These are phyloP conservation scores for Anoplopoma fimbria DNA, from an alignment of 2,113 vertebrate species.

Conservation along the genomic window DNA sequence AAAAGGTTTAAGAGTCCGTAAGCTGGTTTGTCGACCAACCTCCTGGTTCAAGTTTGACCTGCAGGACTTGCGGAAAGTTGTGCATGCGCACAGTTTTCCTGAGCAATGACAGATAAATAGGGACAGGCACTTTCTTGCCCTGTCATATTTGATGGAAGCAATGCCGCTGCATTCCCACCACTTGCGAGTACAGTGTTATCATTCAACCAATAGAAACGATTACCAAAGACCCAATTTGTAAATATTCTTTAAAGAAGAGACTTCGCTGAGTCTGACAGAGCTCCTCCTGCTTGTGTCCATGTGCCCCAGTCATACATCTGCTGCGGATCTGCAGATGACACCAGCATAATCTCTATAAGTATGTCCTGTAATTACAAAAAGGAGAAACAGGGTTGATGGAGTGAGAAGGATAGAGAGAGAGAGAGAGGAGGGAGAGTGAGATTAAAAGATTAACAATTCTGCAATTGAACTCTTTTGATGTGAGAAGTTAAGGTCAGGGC, in stretches of 20 bases:
- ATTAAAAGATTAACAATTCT: slow-evolving; percentile 83
- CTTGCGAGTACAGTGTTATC: background rate
- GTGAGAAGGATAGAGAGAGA: slow-evolving; percentile 33
- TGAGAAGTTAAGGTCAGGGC: slow-evolving; percentile 65
- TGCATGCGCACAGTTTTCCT: background rate
- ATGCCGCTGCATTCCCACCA: background rate
- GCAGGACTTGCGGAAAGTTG: background rate
- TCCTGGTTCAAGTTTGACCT: background rate
- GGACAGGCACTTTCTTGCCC: background rate
- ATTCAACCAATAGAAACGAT: background rate
- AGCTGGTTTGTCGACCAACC: background rate
- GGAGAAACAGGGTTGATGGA: slow-evolving; percentile 60
- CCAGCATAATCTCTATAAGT: slow-evolving; percentile 78
- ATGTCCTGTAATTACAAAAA: slow-evolving; percentile 78
- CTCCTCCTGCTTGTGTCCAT: slow-evolving; percentile 19
- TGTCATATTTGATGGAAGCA: background rate
- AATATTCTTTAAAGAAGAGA: slow-evolving; percentile 29
- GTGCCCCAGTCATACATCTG: slow-evolving; percentile 57
- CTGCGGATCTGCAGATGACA: slow-evolving; percentile 77
- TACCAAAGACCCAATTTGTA: background rate
- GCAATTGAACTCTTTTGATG: slow-evolving; percentile 74
- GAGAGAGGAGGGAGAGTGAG: slow-evolving; percentile 51
- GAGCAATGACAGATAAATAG: background rate
- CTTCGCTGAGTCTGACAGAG: background rate
- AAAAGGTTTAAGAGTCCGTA: background rate